Evolutionary conservation across 2,888 invertebrate species (phyloP).

Genomic region (Limenitis camilla): DNA sequence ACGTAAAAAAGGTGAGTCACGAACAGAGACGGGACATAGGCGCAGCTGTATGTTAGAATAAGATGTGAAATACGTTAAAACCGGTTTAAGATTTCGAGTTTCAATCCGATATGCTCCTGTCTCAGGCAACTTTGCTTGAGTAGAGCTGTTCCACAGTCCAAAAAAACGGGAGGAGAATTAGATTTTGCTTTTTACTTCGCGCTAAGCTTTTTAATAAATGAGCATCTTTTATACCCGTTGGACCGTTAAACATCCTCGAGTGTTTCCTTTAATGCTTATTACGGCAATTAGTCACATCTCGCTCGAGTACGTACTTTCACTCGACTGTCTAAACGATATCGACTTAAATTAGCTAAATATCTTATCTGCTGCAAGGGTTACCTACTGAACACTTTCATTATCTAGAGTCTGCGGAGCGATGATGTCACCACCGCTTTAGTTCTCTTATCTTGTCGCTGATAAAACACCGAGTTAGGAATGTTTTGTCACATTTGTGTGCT

Average conservation of each 20-base stretch:
- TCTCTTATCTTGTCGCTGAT: slow-evolving; percentile 61
- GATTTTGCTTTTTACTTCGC: slow-evolving; percentile 8
- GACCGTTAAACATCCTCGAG: background rate
- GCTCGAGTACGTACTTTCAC: slow-evolving; percentile 15
- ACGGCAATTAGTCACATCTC: slow-evolving; percentile 15
- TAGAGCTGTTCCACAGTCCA: slow-evolving; percentile 45
- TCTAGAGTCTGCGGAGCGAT: slow-evolving; percentile 53
- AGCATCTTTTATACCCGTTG: slow-evolving; percentile 1
- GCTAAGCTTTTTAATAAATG: background rate
- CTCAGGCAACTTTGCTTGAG: slow-evolving; percentile 62
- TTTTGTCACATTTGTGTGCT: slow-evolving; percentile 31
- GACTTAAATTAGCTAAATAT: slow-evolving; percentile 39
- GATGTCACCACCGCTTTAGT: slow-evolving; percentile 64
- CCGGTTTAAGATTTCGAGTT: slow-evolving; percentile 73
- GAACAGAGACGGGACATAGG: slow-evolving; percentile 56
- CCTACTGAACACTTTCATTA: slow-evolving; percentile 64
- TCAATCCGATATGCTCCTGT: slow-evolving; percentile 72
- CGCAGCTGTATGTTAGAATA: slow-evolving; percentile 41
- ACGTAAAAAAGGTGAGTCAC: slow-evolving; percentile 72
- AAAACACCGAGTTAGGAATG: slow-evolving; percentile 53
- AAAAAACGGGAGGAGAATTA: slow-evolving; percentile 33
- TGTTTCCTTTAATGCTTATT: slow-evolving; percentile 8
- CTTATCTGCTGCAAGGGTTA: slow-evolving; percentile 35
- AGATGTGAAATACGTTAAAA: slow-evolving; percentile 55
- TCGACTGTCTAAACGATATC: slow-evolving; percentile 15